Conservation (phyloP, 2,113 vertebrate species). For the Grallaria varia region DNA sequence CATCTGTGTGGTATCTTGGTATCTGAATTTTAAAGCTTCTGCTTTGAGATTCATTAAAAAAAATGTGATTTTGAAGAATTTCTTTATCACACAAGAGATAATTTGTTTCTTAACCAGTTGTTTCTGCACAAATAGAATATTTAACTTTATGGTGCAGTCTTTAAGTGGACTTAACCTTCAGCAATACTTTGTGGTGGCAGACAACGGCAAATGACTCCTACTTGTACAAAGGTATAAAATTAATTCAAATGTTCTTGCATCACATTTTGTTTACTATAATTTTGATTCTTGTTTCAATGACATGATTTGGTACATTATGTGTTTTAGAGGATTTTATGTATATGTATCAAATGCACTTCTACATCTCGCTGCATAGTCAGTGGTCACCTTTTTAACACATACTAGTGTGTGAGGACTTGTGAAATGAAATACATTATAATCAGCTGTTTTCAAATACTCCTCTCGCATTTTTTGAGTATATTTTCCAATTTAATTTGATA, state of each 20-base stretch:
- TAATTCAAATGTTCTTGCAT: neutral
- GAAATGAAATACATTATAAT: neutral
- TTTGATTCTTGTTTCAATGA: neutral
- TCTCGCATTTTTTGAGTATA: neutral
- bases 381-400: neutral
- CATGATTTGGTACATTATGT: neutral
- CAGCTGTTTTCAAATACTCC: neutral
- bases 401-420: neutral
- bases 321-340: neutral
- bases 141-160: constrained; percentile 31
- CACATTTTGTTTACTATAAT: neutral
- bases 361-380: neutral
- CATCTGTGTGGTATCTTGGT: constrained; percentile 50
- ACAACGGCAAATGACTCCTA: neutral
- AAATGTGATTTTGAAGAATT: constrained; percentile 61
- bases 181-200: neutral
- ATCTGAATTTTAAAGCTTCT: constrained; percentile 75
- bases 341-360: neutral
- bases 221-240: neutral
- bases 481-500: neutral
- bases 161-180: constrained; percentile 45
- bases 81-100: constrained; percentile 68
- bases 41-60: constrained; percentile 59
- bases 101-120: constrained; percentile 65
- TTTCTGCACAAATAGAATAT: constrained; percentile 39